Percentiles rank a stretch among this genome's conserved stretches.
phyloP scores from a whole-genome alignment of 2,888 invertebrate genomes.

The Nymphalis c-album region DNA sequence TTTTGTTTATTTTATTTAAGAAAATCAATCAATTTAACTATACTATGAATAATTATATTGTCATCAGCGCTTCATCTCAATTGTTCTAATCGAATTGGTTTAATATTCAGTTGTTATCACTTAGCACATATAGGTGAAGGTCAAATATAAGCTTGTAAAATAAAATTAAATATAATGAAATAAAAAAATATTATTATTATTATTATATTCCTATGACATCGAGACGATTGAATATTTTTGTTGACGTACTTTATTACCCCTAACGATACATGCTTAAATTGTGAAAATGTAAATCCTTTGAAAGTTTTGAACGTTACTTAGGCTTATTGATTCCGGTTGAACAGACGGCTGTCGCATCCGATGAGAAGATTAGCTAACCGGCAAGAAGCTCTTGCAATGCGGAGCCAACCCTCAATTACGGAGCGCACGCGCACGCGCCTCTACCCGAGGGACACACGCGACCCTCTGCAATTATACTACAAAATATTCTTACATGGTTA shows the following conservation, averaged over 20 bases:
- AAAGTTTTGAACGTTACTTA: conserved; percentile 21
- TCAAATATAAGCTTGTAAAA: no score
- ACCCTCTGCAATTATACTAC: conserved; percentile 66
- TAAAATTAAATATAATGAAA: no score
- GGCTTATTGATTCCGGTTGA: conserved; percentile 55
- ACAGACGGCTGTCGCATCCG: conserved; percentile 64
- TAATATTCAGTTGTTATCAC: no score
- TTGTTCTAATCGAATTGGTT: no score
- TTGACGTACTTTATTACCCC: neutral
- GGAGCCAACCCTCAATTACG: conserved; percentile 65
- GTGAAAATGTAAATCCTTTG: conserved; percentile 14
- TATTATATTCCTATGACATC: neutral
- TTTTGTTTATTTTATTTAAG: no score
- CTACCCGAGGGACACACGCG: conserved; percentile 71
- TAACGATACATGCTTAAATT: neutral
- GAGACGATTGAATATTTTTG: neutral
- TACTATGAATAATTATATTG: no score
- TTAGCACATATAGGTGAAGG: no score
- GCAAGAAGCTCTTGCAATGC: conserved; percentile 70
- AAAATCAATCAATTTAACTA: no score
- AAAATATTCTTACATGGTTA: conserved; percentile 46
- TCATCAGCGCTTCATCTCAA: no score
- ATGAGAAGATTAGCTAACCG: conserved; percentile 64
- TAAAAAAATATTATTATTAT: no score
- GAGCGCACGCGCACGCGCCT: conserved; percentile 65